Evolutionary conservation across 1,140 invertebrate genomes (phyloP).

Genomic region (Leptestheria dahalacensis): DNA sequence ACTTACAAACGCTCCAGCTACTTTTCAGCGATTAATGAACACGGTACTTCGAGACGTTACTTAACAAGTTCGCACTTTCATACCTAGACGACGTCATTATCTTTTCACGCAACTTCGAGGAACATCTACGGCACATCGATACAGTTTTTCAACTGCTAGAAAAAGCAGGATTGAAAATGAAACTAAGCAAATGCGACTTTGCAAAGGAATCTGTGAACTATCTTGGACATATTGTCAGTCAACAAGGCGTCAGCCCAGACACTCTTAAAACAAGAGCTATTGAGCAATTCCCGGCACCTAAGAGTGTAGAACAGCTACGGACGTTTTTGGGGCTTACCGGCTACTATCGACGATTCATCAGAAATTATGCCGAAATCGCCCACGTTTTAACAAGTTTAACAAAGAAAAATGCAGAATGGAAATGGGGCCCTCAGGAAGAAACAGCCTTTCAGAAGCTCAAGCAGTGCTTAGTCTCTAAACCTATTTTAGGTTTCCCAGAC

Average conservation of each 20-base stretch:
- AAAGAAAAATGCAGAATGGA: not conserved
- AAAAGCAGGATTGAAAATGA: slow-evolving; percentile 8
- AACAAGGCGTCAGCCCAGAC: slow-evolving; percentile 19
- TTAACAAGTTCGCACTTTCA: slow-evolving; percentile 18
- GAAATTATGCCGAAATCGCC: slow-evolving; percentile 15
- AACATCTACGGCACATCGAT: slow-evolving; percentile 26
- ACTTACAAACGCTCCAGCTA: slow-evolving; percentile 27
- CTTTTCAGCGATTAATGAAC: slow-evolving; percentile 30
- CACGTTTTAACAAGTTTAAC: slow-evolving; percentile 5
- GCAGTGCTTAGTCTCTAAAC: not conserved
- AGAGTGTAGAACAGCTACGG: slow-evolving; percentile 4
- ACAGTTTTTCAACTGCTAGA: slow-evolving; percentile 22
- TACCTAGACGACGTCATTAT: slow-evolving; percentile 34
- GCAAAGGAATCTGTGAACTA: slow-evolving; percentile 20
- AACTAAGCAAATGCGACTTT: slow-evolving; percentile 26
- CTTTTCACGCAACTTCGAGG: slow-evolving; percentile 22
- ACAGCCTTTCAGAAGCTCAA: not conserved
- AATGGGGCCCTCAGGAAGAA: not conserved
- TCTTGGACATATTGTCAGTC: slow-evolving; percentile 21
- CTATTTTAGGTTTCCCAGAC: slow-evolving; percentile 1
- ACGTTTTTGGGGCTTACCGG: slow-evolving; percentile 15
- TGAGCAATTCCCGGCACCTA: slow-evolving; percentile 18
- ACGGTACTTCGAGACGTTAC: slow-evolving; percentile 21
- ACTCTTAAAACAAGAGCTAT: slow-evolving; percentile 17
- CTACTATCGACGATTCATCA: slow-evolving; percentile 16